These are phyloP conservation scores for Julus scanicus DNA, from an alignment of 2,888 invertebrate genomes.

Conservation along the genomic window DNA sequence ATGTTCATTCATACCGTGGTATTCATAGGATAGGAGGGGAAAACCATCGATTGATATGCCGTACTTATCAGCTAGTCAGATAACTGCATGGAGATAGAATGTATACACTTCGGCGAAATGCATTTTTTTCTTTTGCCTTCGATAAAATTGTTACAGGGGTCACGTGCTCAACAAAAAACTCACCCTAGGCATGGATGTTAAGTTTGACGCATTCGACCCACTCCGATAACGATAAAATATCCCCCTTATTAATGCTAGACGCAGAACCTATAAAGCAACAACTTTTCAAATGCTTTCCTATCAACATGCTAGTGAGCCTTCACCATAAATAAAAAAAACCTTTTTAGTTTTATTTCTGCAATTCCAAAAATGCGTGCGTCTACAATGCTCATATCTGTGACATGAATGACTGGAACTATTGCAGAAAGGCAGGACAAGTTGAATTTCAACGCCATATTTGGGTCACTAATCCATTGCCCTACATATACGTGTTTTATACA, in stretches of 20 bases:
- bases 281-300: background rate
- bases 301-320: constrained; percentile 14
- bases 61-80: too few relatives aligned
- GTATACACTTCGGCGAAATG: too few relatives aligned
- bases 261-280: background rate
- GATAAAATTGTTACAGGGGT: constrained; percentile 9
- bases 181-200: background rate
- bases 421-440: background rate
- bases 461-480: background rate
- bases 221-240: background rate
- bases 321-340: constrained; percentile 19
- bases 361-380: background rate
- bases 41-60: background rate
- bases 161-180: background rate
- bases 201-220: background rate
- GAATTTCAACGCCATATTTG: background rate
- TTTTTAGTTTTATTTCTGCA: constrained; percentile 47
- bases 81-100: too few relatives aligned
- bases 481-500: too few relatives aligned
- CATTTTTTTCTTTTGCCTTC: background rate
- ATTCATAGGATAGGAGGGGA: too few relatives aligned
- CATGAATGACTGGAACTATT: background rate
- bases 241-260: background rate
- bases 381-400: background rate
- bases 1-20: constrained; percentile 1